phyloP scores from a whole-genome alignment of 2,797 vertebrate genomes.

The Fratercula arctica region DNA sequence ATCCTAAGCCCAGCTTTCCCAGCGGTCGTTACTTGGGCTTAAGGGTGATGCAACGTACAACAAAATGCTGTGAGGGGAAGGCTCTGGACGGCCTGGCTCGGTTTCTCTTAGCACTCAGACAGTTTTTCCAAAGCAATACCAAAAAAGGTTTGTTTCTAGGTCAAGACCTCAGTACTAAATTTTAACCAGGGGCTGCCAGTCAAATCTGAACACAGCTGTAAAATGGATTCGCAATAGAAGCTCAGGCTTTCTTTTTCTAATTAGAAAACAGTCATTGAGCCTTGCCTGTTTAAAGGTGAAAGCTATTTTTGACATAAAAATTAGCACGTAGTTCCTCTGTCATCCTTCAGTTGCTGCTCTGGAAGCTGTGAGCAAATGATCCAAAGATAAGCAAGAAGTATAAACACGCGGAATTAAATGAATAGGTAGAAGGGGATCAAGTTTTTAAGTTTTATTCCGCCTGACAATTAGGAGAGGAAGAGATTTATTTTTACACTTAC shows the following conservation, averaged over 20 bases:
- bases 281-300: constrained; percentile 34
- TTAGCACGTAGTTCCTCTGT: constrained; percentile 48
- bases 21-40: background rate
- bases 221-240: background rate
- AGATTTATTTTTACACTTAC: background rate
- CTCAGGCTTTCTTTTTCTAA: constrained; percentile 37
- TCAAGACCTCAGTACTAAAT: constrained; percentile 54
- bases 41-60: accelerated
- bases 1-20: background rate
- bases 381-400: constrained; percentile 24
- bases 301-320: constrained; percentile 64
- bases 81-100: background rate
- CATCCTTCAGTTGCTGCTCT: constrained; percentile 34
- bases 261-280: constrained; percentile 42
- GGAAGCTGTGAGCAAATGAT: background rate
- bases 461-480: background rate
- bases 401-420: background rate
- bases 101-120: constrained; percentile 1
- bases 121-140: constrained; percentile 55
- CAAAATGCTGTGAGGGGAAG: accelerated
- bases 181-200: constrained; percentile 44
- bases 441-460: background rate
- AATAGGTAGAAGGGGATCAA: background rate
- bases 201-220: constrained; percentile 35
- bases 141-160: constrained; percentile 68